These are phyloP conservation scores for Cisticola juncidis DNA, from an alignment of 2,113 vertebrate genomes.

Conservation along the genomic window DNA sequence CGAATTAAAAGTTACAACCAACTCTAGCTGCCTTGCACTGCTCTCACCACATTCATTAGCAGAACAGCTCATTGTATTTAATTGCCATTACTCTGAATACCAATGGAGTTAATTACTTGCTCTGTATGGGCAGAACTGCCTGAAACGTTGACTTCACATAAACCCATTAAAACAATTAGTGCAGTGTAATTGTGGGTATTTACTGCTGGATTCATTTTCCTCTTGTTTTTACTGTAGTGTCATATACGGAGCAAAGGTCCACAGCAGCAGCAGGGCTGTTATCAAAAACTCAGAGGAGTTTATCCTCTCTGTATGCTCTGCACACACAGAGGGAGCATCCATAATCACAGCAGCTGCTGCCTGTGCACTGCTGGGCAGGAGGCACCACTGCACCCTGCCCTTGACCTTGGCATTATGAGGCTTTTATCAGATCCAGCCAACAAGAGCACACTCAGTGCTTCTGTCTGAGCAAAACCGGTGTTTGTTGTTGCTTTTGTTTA, in stretches of 20 bases:
- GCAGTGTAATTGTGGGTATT: neutral
- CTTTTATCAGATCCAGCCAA: neutral
- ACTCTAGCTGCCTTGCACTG: neutral
- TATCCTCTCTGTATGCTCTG: neutral
- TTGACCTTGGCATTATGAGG: neutral
- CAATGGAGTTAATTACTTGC: neutral
- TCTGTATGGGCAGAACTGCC: neutral
- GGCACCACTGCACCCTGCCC: neutral
- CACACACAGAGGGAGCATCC: neutral
- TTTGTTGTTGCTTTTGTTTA: neutral
- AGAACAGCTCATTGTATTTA: neutral
- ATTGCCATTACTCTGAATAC: neutral
- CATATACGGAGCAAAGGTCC: neutral
- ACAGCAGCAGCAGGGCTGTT: neutral
- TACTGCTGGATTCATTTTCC: neutral
- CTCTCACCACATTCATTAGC: neutral
- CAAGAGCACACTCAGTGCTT: neutral
- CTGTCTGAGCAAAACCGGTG: neutral
- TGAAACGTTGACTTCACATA: neutral
- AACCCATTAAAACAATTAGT: slow-evolving; percentile 17
- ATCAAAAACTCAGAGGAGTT: neutral
- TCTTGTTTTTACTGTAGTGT: slow-evolving; percentile 2
- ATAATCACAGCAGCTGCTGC: neutral
- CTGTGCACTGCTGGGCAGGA: neutral
- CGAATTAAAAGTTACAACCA: neutral